These are phyloP conservation scores for Leptopilina syphax DNA, from an alignment of 2,888 invertebrate species.

Conservation along the genomic window DNA sequence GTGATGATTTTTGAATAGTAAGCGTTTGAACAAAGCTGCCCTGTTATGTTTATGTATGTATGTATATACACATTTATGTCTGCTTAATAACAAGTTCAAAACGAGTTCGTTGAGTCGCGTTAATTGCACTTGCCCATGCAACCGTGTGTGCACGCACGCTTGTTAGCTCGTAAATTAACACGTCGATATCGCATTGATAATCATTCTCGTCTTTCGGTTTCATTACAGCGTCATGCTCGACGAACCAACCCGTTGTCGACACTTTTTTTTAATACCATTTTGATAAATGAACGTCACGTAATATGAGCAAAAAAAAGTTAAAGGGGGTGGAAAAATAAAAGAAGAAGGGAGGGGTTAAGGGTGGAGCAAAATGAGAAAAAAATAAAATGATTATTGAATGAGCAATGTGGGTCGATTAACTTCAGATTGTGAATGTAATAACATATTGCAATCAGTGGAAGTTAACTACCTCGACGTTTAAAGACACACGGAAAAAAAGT, in stretches of 20 bases:
- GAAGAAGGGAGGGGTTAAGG: conserved; percentile 34
- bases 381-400: conserved; percentile 2
- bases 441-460: conserved; percentile 32
- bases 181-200: conserved; percentile 62
- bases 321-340: not conserved
- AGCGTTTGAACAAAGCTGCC: conserved; percentile 13
- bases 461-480: conserved; percentile 25
- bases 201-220: conserved; percentile 57
- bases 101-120: conserved; percentile 44
- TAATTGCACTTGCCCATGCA: conserved; percentile 59
- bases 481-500: no score
- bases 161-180: conserved; percentile 58
- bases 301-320: conserved; percentile 37
- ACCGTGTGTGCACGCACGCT: conserved; percentile 50
- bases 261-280: conserved; percentile 47
- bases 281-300: conserved; percentile 57
- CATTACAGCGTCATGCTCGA: conserved; percentile 51
- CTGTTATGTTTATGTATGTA: not conserved
- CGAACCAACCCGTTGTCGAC: conserved; percentile 52
- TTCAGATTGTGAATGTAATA: conserved; percentile 19
- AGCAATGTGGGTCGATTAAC: conserved; percentile 13
- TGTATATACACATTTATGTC: no score
- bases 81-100: conserved; percentile 21
- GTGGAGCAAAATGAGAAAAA: not conserved
- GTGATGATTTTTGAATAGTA: conserved; percentile 6